Evolutionary conservation across 1,140 invertebrate genomes (phyloP).

Genomic region (Bombus waltoni): DNA sequence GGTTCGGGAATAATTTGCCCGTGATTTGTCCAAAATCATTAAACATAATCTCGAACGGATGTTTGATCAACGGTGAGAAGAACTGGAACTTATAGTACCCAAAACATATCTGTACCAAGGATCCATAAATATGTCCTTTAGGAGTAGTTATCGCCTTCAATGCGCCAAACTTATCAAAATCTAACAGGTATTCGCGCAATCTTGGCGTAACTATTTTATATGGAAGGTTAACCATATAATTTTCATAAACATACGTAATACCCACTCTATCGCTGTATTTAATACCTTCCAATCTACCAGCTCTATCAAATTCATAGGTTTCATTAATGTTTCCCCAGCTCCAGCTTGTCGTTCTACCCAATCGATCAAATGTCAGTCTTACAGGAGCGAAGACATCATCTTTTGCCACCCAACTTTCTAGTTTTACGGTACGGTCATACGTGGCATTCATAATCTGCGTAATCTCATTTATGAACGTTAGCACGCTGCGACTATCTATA

Average conservation of each 20-base stretch:
- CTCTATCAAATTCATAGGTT: conserved; percentile 93
- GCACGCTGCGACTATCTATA: no score
- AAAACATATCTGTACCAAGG: conserved; percentile 94
- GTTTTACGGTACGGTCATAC: conserved; percentile 95
- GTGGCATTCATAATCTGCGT: conserved; percentile 88
- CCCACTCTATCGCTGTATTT: conserved; percentile 94
- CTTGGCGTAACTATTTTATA: conserved; percentile 95
- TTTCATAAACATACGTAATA: conserved; percentile 93
- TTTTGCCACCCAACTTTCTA: conserved; percentile 94
- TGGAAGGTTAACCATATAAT: conserved; percentile 93
- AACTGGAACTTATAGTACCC: conserved; percentile 97
- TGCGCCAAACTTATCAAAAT: conserved; percentile 96
- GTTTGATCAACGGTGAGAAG: conserved; percentile 93
- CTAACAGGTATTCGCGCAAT: conserved; percentile 95
- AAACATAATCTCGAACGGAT: conserved; percentile 95
- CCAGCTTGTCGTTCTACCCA: conserved; percentile 95
- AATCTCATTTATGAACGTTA: no score
- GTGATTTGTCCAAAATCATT: conserved; percentile 95
- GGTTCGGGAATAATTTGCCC: conserved; percentile 94
- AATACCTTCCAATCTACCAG: conserved; percentile 93
- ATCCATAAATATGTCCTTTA: conserved; percentile 95
- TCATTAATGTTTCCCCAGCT: conserved; percentile 95
- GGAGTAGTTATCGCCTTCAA: conserved; percentile 95
- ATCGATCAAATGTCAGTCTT: conserved; percentile 95
- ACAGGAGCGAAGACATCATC: conserved; percentile 93